A percentile compares a stretch with the other conserved stretches of the same genome.
phyloP scores from a whole-genome alignment of 2,888 invertebrate species.

The Dyspetes luteomarginatus region DNA sequence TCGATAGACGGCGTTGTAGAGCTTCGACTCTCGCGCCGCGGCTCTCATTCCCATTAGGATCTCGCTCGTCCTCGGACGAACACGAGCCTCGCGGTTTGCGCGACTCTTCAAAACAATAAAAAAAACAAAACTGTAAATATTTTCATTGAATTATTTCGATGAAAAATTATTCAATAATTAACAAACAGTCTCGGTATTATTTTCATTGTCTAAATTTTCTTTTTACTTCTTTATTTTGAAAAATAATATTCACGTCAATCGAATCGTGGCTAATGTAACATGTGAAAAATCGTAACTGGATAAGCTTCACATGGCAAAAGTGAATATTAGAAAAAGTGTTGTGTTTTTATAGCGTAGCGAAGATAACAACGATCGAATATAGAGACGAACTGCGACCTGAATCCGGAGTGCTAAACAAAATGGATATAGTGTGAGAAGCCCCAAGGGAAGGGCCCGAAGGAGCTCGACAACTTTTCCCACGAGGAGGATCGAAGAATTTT shows the following conservation, averaged over 20 bases:
- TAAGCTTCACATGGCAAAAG: neutral
- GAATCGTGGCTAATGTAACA: neutral
- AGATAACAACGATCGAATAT: neutral
- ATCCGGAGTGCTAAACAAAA: neutral
- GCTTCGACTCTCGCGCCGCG: slow-evolving; percentile 12
- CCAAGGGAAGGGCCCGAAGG: neutral
- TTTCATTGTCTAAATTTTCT: neutral
- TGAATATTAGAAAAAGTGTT: slow-evolving; percentile 36
- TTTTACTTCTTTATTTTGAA: neutral
- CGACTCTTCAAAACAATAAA: neutral
- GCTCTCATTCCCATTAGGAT: slow-evolving; percentile 18
- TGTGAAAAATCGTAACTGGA: slow-evolving; percentile 38
- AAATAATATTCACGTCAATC: too few relatives aligned
- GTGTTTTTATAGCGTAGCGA: slow-evolving; percentile 35
- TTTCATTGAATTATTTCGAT: too few relatives aligned
- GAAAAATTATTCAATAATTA: too few relatives aligned
- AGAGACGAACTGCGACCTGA: slow-evolving; percentile 9
- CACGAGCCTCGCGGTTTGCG: neutral
- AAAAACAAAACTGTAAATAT: too few relatives aligned
- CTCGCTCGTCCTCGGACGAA: neutral
- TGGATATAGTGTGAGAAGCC: slow-evolving; percentile 59
- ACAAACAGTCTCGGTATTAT: neutral
- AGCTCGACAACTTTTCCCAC: neutral
- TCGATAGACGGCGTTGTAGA: slow-evolving; percentile 43
- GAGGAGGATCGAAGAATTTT: neutral